Evolutionary conservation across 2,113 vertebrate species (phyloP).

Genomic region (Tragelaphus strepsiceros): DNA sequence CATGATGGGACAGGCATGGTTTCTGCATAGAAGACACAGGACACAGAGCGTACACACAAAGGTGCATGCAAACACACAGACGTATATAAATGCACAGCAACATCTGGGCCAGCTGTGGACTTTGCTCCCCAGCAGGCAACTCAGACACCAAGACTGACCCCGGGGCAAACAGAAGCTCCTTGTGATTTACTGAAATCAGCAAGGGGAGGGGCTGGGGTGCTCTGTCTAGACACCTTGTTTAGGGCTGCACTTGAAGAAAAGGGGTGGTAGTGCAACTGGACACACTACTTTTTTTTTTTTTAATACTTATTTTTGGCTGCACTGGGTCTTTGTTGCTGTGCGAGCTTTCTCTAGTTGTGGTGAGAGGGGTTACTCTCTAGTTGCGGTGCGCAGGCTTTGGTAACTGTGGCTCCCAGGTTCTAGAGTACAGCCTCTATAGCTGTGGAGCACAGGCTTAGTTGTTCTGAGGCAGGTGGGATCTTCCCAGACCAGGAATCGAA

Average conservation of each 20-base stretch:
- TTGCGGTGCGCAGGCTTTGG: neutral
- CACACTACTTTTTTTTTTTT: neutral
- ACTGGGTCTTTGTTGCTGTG: neutral
- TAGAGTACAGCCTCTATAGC: neutral
- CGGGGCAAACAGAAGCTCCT: neutral
- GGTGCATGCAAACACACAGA: neutral
- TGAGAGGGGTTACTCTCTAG: neutral
- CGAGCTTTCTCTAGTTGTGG: neutral
- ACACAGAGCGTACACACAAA: neutral
- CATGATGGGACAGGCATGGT: neutral
- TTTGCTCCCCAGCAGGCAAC: neutral
- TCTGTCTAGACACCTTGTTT: rapidly evolving
- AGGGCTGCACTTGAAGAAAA: neutral
- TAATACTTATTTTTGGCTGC: neutral
- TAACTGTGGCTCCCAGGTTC: neutral
- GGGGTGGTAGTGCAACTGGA: neutral
- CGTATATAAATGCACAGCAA: neutral
- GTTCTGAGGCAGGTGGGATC: neutral
- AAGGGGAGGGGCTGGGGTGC: neutral
- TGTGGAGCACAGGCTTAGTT: neutral
- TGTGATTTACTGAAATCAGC: neutral
- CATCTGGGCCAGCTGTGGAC: neutral
- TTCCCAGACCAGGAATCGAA: neutral
- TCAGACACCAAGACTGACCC: neutral
- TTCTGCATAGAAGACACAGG: neutral